Percentiles rank a stretch among this genome's conserved stretches.
Evolutionary conservation across 2,888 invertebrate genomes (phyloP).

Genomic region (Leptopilina drosophilae): DNA sequence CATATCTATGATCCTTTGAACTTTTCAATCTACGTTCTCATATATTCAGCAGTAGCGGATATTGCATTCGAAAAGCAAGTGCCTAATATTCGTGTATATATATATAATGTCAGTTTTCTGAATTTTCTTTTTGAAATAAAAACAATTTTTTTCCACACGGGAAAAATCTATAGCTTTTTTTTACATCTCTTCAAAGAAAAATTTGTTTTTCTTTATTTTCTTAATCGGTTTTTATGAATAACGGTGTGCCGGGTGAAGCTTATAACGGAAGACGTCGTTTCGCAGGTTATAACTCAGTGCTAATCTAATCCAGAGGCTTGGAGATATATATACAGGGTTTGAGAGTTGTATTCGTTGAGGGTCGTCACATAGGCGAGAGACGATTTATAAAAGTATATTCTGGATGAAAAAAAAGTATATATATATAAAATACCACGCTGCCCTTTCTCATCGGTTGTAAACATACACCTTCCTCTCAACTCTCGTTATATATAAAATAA

Average conservation of each 20-base stretch:
- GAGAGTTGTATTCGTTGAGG: slow-evolving; percentile 5
- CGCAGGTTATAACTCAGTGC: slow-evolving; percentile 67
- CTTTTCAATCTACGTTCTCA: slow-evolving; percentile 51
- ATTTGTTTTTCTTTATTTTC: background rate
- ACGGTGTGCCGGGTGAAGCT: slow-evolving; percentile 9
- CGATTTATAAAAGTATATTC: slow-evolving; percentile 38
- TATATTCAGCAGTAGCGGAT: slow-evolving; percentile 35
- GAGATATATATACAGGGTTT: background rate
- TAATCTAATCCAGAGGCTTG: slow-evolving; percentile 68
- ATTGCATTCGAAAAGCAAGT: slow-evolving; percentile 41
- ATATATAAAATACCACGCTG: background rate
- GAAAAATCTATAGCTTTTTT: background rate
- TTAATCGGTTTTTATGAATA: slow-evolving; percentile 3
- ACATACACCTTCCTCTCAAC: slow-evolving; percentile 12
- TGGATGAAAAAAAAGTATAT: background rate
- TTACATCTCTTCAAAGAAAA: too few relatives aligned
- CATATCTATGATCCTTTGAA: slow-evolving; percentile 49
- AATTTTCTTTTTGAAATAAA: background rate
- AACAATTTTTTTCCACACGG: too few relatives aligned
- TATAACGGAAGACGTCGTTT: slow-evolving; percentile 40
- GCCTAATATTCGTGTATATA: slow-evolving; percentile 46
- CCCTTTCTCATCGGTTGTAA: slow-evolving; percentile 23
- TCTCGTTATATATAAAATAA: slow-evolving; percentile 30
- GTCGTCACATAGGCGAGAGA: slow-evolving; percentile 20
- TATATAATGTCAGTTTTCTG: background rate